Evolutionary conservation across 2,888 invertebrate genomes (phyloP).

Genomic region (Sphinx pinastri): DNA sequence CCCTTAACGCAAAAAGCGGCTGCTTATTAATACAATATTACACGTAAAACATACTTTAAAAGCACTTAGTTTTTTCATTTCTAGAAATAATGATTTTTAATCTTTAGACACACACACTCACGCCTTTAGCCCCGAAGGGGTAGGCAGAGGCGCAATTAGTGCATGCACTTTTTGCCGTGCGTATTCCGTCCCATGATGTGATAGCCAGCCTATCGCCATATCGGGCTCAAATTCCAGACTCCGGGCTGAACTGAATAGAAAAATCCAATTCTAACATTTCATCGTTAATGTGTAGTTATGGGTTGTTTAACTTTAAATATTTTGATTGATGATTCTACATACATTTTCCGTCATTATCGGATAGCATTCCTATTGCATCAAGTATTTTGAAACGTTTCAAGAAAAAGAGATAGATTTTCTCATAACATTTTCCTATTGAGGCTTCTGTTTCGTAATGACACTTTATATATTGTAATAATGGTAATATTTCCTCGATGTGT

Average conservation of each 20-base stretch:
- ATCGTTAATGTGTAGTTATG: not conserved
- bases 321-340: slow-evolving; percentile 3
- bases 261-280: no score
- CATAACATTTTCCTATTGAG: not conserved
- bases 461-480: no score
- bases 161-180: no score
- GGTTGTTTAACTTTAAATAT: not conserved
- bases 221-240: no score
- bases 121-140: no score
- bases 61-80: not conserved
- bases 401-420: not conserved
- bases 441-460: not conserved
- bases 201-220: no score
- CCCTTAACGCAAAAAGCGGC: slow-evolving; percentile 18
- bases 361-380: not conserved
- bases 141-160: no score
- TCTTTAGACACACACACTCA: no score
- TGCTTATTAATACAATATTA: not conserved
- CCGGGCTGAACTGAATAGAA: no score
- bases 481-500: no score
- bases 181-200: no score
- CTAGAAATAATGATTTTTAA: no score
- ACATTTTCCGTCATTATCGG: not conserved
- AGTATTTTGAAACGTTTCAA: not conserved
- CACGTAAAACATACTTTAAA: not conserved